Conservation (phyloP, 2,113 vertebrate genomes). For the Mesembrinibis cayennensis region DNA sequence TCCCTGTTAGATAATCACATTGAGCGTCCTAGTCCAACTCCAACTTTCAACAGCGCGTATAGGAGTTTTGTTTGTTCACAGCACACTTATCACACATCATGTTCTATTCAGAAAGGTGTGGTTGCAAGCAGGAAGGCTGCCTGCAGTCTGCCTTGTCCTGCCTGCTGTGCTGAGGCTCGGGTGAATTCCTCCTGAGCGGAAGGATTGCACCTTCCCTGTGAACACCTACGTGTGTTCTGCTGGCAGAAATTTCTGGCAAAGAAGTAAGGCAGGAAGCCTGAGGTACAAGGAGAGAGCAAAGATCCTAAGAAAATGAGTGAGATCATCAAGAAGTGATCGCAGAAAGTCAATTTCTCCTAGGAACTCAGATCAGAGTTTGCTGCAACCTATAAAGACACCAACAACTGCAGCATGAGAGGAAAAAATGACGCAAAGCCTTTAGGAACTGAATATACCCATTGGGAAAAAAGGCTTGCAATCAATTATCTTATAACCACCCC, state of each 20-base stretch:
- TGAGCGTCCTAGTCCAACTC: neutral
- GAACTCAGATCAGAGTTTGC: neutral
- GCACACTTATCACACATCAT: neutral
- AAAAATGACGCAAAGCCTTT: neutral
- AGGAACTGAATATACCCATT: neutral
- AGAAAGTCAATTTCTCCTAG: neutral
- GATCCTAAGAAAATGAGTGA: neutral
- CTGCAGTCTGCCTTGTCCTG: neutral
- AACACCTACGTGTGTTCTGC: neutral
- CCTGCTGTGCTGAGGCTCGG: neutral
- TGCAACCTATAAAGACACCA: neutral
- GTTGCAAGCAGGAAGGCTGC: neutral
- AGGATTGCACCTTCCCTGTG: neutral
- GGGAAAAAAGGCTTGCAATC: neutral
- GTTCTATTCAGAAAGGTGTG: neutral
- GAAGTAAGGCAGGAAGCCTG: neutral
- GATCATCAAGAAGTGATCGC: neutral
- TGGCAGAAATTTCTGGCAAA: neutral
- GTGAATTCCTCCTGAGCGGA: neutral
- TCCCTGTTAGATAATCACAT: neutral
- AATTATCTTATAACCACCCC: neutral
- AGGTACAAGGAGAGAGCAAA: neutral
- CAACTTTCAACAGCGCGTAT: neutral
- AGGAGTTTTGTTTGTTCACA: neutral
- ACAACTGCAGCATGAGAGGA: neutral